phyloP scores from a whole-genome alignment of 2,888 invertebrate species.

The Onthophagus sagittarius region DNA sequence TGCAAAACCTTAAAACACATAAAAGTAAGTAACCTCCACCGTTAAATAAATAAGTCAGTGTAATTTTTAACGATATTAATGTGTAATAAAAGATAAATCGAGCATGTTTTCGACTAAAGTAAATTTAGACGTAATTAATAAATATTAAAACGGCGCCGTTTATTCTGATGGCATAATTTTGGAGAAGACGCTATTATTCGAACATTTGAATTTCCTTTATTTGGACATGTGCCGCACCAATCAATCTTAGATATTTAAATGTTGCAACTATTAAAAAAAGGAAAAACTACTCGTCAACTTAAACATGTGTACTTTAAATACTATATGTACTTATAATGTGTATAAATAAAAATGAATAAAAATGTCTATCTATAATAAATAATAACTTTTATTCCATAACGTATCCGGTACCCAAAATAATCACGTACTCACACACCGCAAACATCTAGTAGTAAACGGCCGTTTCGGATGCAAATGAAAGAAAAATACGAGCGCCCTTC shows the following conservation, averaged over 20 bases:
- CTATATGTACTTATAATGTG: slow-evolving; percentile 9
- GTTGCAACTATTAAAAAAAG: not conserved
- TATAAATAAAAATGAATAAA: slow-evolving; percentile 8
- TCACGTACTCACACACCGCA: not conserved
- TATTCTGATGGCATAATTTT: no score
- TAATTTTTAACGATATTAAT: not conserved
- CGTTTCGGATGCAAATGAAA: slow-evolving; percentile 6
- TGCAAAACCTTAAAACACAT: not conserved
- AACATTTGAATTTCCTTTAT: not conserved
- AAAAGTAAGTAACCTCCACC: not conserved
- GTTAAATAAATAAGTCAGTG: not conserved
- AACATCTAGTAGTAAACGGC: not conserved
- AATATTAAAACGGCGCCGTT: no score
- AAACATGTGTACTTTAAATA: not conserved
- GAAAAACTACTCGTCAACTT: slow-evolving; percentile 2
- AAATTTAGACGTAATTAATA: not conserved
- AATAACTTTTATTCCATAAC: not conserved
- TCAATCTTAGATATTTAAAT: slow-evolving; percentile 7
- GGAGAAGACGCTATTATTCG: not conserved
- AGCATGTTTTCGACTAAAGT: not conserved
- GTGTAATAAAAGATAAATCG: not conserved
- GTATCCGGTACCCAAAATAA: not conserved
- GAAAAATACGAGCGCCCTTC: slow-evolving; percentile 3
- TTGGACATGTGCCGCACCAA: slow-evolving; percentile 9
- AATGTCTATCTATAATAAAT: not conserved